phyloP scores from a whole-genome alignment of 2,113 vertebrate genomes.

The Falco punctatus region DNA sequence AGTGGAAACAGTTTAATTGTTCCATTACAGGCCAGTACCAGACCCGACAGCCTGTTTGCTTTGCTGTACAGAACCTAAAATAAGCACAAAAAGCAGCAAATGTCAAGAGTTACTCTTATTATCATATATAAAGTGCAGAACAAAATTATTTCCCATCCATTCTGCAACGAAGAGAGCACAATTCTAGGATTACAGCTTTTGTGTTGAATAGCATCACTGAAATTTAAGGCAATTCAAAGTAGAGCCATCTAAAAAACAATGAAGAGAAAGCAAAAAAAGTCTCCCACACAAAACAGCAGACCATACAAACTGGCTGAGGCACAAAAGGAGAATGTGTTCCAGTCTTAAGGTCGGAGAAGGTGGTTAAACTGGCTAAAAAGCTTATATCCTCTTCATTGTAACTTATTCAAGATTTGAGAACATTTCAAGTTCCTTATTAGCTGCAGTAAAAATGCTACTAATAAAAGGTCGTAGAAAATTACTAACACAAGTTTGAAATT shows the following conservation, averaged over 20 bases:
- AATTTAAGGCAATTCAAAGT: constrained; percentile 25
- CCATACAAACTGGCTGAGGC: neutral
- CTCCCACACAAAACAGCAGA: neutral
- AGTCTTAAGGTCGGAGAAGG: accelerated
- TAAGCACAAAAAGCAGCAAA: constrained; percentile 33
- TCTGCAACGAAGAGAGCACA: neutral
- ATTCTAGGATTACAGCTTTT: neutral
- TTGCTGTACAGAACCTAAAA: neutral
- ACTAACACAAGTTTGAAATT: neutral
- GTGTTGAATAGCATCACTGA: neutral
- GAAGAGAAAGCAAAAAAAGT: constrained; percentile 24
- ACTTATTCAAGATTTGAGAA: neutral
- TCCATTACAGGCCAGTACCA: neutral
- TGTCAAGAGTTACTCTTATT: constrained; percentile 42
- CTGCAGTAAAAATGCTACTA: neutral
- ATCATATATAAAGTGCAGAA: constrained; percentile 54
- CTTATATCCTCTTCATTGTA: neutral
- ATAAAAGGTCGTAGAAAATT: neutral
- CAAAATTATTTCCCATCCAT: constrained; percentile 44
- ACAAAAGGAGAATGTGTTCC: neutral
- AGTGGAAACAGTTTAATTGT: neutral
- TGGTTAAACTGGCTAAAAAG: neutral
- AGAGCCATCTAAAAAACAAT: neutral
- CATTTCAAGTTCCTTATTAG: neutral
- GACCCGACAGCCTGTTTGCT: neutral